Evolutionary conservation across 2,888 invertebrate genomes (phyloP).

Genomic region (Catonia carolina): DNA sequence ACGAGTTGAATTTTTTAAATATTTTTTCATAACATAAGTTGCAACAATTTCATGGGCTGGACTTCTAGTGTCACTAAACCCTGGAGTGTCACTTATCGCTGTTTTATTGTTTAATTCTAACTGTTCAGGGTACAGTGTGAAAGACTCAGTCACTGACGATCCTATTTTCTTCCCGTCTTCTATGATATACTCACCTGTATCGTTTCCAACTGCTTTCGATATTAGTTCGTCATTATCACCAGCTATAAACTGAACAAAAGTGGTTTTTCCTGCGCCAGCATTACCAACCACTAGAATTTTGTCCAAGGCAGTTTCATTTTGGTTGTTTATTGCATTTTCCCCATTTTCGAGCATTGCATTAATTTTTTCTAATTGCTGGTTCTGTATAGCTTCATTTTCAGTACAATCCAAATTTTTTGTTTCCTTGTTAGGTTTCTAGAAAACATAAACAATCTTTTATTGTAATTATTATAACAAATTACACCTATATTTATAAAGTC

Average conservation of each 20-base stretch:
- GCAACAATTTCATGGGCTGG: neutral
- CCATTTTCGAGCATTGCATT: no score
- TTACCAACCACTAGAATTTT: neutral
- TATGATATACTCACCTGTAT: neutral
- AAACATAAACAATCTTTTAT: no score
- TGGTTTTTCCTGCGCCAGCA: neutral
- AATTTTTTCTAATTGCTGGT: no score
- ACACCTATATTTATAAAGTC: no score
- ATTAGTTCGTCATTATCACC: neutral
- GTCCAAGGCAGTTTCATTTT: neutral
- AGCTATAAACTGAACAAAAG: neutral
- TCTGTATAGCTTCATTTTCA: no score
- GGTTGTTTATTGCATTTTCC: no score
- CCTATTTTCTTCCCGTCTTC: constrained; percentile 2
- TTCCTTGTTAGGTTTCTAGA: no score
- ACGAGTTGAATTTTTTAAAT: neutral
- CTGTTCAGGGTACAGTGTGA: neutral
- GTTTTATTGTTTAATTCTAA: neutral
- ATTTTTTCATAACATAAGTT: neutral
- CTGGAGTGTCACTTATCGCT: neutral
- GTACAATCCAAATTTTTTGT: no score
- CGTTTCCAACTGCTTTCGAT: neutral
- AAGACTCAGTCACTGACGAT: neutral
- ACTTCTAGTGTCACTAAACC: neutral
- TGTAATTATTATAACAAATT: no score